phyloP scores from a whole-genome alignment of 2,113 vertebrate species.

The Megaptera novaeangliae region DNA sequence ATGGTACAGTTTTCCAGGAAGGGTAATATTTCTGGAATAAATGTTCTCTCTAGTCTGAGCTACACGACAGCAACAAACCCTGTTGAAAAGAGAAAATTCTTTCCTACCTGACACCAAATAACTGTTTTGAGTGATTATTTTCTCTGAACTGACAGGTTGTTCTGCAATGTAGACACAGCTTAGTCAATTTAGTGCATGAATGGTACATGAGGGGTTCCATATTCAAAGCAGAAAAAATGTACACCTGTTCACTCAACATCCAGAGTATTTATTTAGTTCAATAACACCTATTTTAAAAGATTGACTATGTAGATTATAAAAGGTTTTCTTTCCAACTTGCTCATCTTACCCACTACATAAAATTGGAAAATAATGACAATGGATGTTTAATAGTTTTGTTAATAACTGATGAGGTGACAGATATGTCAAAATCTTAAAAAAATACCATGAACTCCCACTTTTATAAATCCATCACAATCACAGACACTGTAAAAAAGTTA shows the following conservation, averaged over 20 bases:
- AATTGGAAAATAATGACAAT: neutral
- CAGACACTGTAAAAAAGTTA: neutral
- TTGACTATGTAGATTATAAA: neutral
- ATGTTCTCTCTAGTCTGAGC: neutral
- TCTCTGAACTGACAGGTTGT: conserved; percentile 61
- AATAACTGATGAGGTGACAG: neutral
- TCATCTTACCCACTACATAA: neutral
- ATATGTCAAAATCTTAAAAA: neutral
- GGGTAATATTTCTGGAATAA: neutral
- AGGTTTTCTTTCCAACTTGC: neutral
- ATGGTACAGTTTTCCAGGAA: neutral
- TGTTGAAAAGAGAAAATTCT: conserved; percentile 39
- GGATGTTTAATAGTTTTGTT: neutral
- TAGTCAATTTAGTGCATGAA: conserved; percentile 16
- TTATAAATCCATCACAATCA: neutral
- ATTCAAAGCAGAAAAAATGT: neutral
- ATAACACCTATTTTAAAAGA: neutral
- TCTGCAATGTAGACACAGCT: conserved; percentile 24
- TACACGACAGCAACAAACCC: neutral
- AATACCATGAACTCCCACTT: neutral
- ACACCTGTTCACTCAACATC: neutral
- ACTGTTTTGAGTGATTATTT: conserved; percentile 64
- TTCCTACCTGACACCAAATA: conserved; percentile 57
- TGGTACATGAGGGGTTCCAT: neutral
- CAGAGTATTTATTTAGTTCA: neutral